phyloP scores from a whole-genome alignment of 2,113 vertebrate species.

The Scortum barcoo region DNA sequence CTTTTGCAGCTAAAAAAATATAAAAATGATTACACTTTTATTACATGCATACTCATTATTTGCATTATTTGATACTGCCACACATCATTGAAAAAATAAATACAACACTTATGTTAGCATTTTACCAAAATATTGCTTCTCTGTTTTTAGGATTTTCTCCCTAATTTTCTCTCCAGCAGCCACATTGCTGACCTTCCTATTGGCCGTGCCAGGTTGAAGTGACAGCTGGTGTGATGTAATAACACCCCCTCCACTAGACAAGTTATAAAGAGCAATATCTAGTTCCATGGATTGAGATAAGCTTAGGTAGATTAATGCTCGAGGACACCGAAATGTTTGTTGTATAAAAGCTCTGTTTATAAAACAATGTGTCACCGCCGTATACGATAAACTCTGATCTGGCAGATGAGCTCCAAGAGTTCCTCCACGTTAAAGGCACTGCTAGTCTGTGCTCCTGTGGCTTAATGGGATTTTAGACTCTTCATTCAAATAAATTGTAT shows the following conservation, averaged over 20 bases:
- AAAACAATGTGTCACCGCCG: conserved; percentile 82
- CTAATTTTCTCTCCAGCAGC: conserved; percentile 68
- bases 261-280: conserved; percentile 87
- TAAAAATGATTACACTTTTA: background rate
- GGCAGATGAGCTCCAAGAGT: conserved; percentile 78
- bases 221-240: conserved; percentile 85
- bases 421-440: conserved; percentile 71
- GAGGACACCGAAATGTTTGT: conserved; percentile 84
- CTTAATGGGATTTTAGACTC: conserved; percentile 80
- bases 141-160: conserved; percentile 65
- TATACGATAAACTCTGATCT: conserved; percentile 74
- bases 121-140: conserved; percentile 13
- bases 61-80: background rate
- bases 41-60: conserved; percentile 6
- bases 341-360: conserved; percentile 84
- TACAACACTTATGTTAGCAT: conserved; percentile 7
- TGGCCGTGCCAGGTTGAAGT: conserved; percentile 72
- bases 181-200: conserved; percentile 68
- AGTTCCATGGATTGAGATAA: conserved; percentile 82
- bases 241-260: conserved; percentile 70
- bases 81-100: conserved; percentile 3
- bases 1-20: background rate
- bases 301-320: conserved; percentile 84
- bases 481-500: conserved; percentile 79
- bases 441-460: conserved; percentile 65